A percentile compares a stretch with the other conserved stretches of the same genome.
Evolutionary conservation across 2,113 vertebrate species (phyloP).

Genomic region (Xenus cinereus): DNA sequence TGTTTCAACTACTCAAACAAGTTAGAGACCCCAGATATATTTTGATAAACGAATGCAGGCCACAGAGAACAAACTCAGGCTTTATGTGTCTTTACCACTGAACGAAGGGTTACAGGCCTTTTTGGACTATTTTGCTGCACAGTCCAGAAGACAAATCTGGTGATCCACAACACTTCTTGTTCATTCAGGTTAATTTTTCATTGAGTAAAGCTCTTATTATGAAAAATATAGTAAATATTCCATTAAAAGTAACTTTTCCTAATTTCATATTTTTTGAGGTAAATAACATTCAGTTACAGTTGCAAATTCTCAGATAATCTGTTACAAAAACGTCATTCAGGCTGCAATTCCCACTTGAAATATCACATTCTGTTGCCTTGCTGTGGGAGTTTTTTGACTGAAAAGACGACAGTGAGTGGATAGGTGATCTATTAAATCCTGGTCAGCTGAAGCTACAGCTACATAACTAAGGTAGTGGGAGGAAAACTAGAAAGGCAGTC

Average conservation of each 20-base stretch:
- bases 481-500: background rate
- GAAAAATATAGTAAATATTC: background rate
- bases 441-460: background rate
- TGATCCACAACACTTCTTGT: background rate
- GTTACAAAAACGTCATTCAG: background rate
- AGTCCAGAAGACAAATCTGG: background rate
- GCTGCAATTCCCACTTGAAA: background rate
- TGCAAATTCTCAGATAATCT: background rate
- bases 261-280: background rate
- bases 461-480: background rate
- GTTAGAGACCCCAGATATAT: background rate
- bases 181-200: background rate
- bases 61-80: background rate
- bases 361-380: background rate
- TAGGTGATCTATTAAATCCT: background rate
- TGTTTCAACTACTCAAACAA: background rate
- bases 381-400: background rate
- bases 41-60: background rate
- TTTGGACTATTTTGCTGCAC: background rate
- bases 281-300: background rate
- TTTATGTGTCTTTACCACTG: background rate
- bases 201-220: background rate
- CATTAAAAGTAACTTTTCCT: background rate
- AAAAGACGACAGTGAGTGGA: background rate
- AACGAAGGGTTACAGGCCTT: background rate